Conservation (phyloP, 1,140 invertebrate genomes). For the Thaumetopoea pityocampa region DNA sequence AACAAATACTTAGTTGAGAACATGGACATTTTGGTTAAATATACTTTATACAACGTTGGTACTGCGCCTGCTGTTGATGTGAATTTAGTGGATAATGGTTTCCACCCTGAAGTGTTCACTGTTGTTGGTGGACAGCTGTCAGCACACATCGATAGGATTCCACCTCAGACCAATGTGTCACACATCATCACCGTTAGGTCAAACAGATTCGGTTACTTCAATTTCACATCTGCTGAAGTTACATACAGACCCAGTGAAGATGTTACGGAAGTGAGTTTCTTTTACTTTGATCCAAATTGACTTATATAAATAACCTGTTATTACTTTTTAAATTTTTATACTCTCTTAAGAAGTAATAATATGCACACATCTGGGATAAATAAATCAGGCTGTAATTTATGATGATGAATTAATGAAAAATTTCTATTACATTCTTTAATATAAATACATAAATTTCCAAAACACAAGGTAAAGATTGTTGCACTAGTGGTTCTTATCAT, state of each 20-base stretch:
- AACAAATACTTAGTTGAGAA: slow-evolving; percentile 99
- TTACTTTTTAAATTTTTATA: too few relatives aligned
- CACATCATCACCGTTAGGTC: slow-evolving; percentile 96
- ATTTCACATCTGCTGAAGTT: slow-evolving; percentile 96
- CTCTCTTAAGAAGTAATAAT: too few relatives aligned
- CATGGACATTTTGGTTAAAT: slow-evolving; percentile 97
- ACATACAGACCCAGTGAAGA: slow-evolving; percentile 91
- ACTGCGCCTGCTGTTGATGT: slow-evolving; percentile 92
- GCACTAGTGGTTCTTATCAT: too few relatives aligned
- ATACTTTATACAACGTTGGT: slow-evolving; percentile 90
- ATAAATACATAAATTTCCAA: too few relatives aligned
- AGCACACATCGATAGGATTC: slow-evolving; percentile 91
- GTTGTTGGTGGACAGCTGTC: slow-evolving; percentile 90
- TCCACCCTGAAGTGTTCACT: slow-evolving; percentile 92
- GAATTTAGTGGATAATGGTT: slow-evolving; percentile 91
- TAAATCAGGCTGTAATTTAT: too few relatives aligned
- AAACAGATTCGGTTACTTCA: slow-evolving; percentile 94
- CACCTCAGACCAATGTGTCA: slow-evolving; percentile 93
- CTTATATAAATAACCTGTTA: too few relatives aligned
- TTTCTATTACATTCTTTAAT: too few relatives aligned
- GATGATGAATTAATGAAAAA: too few relatives aligned
- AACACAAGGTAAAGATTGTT: too few relatives aligned
- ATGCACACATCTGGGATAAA: too few relatives aligned
- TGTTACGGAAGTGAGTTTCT: slow-evolving; percentile 77
- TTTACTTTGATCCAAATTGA: slow-evolving; percentile 13